Evolutionary conservation across 2,113 vertebrate species (phyloP), one percentile per base, ranked within the genome.

Genomic region (Antechinus stuartii): DNA sequence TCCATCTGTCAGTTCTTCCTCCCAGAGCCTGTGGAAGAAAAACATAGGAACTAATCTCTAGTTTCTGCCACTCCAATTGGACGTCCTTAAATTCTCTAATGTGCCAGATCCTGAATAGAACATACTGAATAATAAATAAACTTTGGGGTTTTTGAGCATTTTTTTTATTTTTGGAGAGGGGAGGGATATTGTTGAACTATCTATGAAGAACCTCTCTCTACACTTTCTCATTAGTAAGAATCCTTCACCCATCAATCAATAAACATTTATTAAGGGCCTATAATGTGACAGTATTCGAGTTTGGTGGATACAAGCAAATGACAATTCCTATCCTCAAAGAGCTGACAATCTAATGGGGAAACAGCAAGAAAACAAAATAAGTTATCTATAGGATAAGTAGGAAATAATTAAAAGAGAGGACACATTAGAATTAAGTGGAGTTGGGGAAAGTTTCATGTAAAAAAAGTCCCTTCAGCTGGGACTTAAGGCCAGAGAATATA

Each of bases 21-120:
- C 57, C 91, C 9, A 19, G 42, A 19, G 50, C 96, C 98, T 98
- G 93, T 16, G 47, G 93, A 96, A 12, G 95, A 92, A 52, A 94
- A 95, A 91, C 2, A 14, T 0, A 7, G 9, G 27, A 22, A 91
- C 97, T 90, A 96, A 92, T 49, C 0, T 2, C 57, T 0, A 16
- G 93, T 46, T 30, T 56, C 91, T 8, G 0, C 27, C 16, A 76
- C 19, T n/a, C 27, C 91, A 50, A 7, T 0, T 84, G 42, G 25
- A 1, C 0, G 23, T 1, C 35, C 84, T 84, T 47, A 47, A 16
- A 9, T 26, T 27, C 22, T 49, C 1, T 11, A 0, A 46, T 0
- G 27, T 22, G 61, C 94, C 27, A 11, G 8, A 57, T 46, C 46
- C 54, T 0, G 8, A 94, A 61, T 2, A 76, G 89, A 94, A 54